A percentile compares a stretch with the other conserved stretches of the same genome.
Conservation (phyloP, 2,888 invertebrate genomes). For the Petrophora chlorosata region DNA sequence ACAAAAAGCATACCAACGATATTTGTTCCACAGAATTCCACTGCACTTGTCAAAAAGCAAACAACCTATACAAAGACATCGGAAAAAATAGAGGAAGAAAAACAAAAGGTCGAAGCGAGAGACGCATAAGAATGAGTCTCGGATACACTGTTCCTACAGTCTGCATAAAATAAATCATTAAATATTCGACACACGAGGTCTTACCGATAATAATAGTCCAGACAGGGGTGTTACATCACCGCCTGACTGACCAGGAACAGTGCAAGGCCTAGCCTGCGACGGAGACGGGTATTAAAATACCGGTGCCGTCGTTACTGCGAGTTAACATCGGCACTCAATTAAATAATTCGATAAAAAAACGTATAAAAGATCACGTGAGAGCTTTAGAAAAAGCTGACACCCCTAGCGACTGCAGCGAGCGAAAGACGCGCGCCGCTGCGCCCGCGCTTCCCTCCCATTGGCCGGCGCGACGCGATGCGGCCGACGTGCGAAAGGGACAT, state of each 20-base stretch:
- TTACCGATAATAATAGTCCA: constrained; percentile 55
- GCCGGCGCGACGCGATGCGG: constrained; percentile 54
- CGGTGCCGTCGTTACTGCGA: constrained; percentile 12
- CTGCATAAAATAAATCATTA: constrained; percentile 67
- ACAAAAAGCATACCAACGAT: constrained; percentile 55
- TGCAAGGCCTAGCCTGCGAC: background rate
- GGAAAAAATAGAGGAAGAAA: constrained; percentile 64
- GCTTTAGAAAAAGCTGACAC: constrained; percentile 76
- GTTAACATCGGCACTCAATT: constrained; percentile 61
- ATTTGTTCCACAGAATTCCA: constrained; percentile 70
- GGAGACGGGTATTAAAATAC: constrained; percentile 8
- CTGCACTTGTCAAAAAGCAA: constrained; percentile 77
- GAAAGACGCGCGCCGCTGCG: constrained; percentile 77
- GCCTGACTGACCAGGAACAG: background rate
- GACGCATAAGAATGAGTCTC: constrained; percentile 62
- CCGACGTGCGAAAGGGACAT: constrained; percentile 56
- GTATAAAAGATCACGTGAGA: constrained; percentile 66
- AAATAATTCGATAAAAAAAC: constrained; percentile 60
- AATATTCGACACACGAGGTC: constrained; percentile 66
- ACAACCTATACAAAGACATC: constrained; percentile 68
- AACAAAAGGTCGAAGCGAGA: constrained; percentile 64
- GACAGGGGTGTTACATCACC: constrained; percentile 44
- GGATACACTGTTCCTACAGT: constrained; percentile 46
- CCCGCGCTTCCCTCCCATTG: constrained; percentile 69
- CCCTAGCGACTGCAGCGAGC: constrained; percentile 69